Evolutionary conservation across 2,797 vertebrate species (phyloP).

Genomic region (Anguilla marmorata): DNA sequence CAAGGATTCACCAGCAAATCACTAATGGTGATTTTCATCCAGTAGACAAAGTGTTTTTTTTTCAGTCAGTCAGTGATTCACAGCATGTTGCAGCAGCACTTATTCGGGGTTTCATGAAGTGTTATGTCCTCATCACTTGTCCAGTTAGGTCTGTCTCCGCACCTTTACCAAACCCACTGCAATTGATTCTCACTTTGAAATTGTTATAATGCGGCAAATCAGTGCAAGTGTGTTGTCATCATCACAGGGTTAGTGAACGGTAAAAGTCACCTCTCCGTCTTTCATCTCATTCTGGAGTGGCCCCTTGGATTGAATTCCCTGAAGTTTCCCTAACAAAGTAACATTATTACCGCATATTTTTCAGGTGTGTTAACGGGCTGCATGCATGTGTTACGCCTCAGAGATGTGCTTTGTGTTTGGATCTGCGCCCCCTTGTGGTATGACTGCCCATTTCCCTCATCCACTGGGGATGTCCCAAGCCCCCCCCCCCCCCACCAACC

Average conservation of each 20-base stretch:
- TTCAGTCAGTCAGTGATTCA: not conserved
- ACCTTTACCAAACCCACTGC: not conserved
- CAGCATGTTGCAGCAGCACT: not conserved
- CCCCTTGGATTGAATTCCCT: not conserved
- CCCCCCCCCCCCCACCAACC: not conserved
- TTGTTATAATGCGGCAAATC: not conserved
- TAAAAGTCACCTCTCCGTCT: not conserved
- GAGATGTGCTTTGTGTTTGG: not conserved
- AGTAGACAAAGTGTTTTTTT: not conserved
- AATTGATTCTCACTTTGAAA: not conserved
- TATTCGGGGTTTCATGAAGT: not conserved
- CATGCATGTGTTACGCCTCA: not conserved
- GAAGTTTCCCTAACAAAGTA: not conserved
- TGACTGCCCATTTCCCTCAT: not conserved
- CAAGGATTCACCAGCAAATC: not conserved
- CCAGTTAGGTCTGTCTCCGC: not conserved
- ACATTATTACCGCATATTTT: not conserved
- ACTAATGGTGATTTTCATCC: not conserved
- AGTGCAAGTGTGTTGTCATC: not conserved
- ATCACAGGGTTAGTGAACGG: not conserved
- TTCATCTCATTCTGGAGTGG: not conserved
- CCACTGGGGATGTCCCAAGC: not conserved
- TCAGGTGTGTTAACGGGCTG: not conserved
- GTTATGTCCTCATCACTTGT: not conserved
- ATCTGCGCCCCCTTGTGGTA: not conserved